Conservation (phyloP, 92 coral and sea anemone genomes). For the Zoanthus sansibaricus region DNA sequence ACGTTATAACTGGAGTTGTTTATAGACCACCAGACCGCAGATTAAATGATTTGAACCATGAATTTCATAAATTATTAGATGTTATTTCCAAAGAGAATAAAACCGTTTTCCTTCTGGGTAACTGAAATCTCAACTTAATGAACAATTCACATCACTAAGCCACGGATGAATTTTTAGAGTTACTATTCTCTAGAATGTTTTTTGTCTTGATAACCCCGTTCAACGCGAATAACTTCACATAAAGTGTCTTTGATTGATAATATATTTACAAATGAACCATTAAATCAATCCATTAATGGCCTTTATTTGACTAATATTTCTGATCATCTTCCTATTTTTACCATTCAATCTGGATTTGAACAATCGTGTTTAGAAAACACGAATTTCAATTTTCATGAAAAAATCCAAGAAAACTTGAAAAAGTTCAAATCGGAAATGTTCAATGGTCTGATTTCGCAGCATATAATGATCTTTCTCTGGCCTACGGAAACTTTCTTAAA, state of each 20-base stretch:
- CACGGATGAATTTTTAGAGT: conserved; percentile 37
- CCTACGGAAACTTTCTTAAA: no score
- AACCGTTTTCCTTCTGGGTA: no score
- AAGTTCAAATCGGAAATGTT: not conserved
- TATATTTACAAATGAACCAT: conserved; percentile 58
- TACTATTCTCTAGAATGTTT: not conserved
- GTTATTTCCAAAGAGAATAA: conserved; percentile 2
- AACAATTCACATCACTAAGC: not conserved
- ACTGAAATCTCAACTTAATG: no score
- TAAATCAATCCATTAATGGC: not conserved
- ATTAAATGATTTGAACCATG: no score
- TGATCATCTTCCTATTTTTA: no score
- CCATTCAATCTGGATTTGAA: no score
- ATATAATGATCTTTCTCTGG: no score
- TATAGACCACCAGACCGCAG: conserved; percentile 21
- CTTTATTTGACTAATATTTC: no score
- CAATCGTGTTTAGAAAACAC: not conserved
- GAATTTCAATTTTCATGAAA: conserved; percentile 48
- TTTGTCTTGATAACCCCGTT: conserved; percentile 59
- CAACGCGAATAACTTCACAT: conserved; percentile 71
- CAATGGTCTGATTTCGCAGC: no score
- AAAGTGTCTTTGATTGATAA: conserved; percentile 64
- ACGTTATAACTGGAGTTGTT: conserved; percentile 52
- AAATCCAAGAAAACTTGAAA: not conserved
- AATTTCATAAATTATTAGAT: conserved; percentile 25